Base-by-base conservation (phyloP, 2,888 invertebrate species). In the Hypselothyrea guttata region DNA sequence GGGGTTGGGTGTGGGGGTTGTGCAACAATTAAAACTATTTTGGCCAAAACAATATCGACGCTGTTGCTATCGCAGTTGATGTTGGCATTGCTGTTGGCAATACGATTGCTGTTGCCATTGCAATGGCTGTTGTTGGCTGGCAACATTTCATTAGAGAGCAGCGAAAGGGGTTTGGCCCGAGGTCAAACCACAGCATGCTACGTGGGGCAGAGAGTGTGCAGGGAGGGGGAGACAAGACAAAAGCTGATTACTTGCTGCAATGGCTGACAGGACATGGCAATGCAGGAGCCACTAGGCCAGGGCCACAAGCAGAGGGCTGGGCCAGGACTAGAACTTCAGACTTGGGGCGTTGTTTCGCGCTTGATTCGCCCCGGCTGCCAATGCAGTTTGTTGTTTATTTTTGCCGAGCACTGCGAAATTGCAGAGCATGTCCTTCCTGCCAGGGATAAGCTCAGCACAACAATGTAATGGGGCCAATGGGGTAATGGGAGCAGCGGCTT, bases 61-160 rank as follows among this genome's bases (percentile, higher is more conserved):
- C 74, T 58, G 75, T 69, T 63, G 63, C 64, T 67, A 53, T 59
- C 45, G 48, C 48, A 55, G 55, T 60, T 41, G 45, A 5, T 5
- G 16, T 37, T 42, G 40, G 15, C 16, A 9, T 35, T 38, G 18
- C 22, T 31, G 41, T 46, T 38, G 22, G 3, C 22, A 22, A 4
- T 22, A 5, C 22, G 9, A 34, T 16, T 30, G 53, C 28, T 30
- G 30, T 31, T 41, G 42, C 12, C 35, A 46, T 18, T 46, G 40
- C 33, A 51, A 44, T 42, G 15, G 38, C 15, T 47, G 61, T 62
- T 71, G 71, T 60, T 79, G 62, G 61, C 59, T 70, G 60, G 38
- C 63, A 85, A 65, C 73, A 79, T 79, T 85, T 85, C 81, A 86
- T 84, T 83, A 83, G 77, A 83, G 77, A 85, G 63, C 63, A 76